Conservation (phyloP, 2,888 invertebrate genomes). For the Amphipoea lucens region DNA sequence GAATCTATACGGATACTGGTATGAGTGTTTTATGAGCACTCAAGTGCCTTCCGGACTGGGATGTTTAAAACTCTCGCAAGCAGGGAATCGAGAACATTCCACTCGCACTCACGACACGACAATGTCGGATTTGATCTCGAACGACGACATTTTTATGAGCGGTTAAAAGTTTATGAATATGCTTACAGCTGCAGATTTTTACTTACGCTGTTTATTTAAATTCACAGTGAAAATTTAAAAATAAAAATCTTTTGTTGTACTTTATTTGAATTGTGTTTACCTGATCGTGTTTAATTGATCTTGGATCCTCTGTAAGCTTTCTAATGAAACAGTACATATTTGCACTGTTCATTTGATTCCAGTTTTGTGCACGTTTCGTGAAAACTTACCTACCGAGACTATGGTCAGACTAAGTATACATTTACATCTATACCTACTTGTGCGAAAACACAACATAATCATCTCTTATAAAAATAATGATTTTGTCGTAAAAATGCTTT, state of each 20-base stretch:
- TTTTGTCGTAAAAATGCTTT: conserved; percentile 4
- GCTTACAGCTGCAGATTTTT: conserved; percentile 66
- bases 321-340: neutral
- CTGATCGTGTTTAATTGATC: neutral
- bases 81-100: conserved; percentile 78
- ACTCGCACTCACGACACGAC: conserved; percentile 84
- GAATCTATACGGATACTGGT: conserved; percentile 79
- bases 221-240: conserved; percentile 3
- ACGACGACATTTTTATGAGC: conserved; percentile 77
- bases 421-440: neutral
- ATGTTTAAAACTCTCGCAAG: conserved; percentile 84
- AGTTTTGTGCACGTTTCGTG: neutral
- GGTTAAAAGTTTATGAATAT: conserved; percentile 82
- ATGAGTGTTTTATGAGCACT: conserved; percentile 88
- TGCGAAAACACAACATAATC: neutral
- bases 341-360: neutral
- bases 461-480: neutral
- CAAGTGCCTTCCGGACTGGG: conserved; percentile 82
- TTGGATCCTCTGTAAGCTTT: neutral
- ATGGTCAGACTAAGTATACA: neutral
- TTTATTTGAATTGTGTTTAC: neutral
- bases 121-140: conserved; percentile 83
- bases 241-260: neutral
- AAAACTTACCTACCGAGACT: neutral
- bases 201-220: conserved; percentile 59